Evolutionary conservation across 37 sponge, comb jelly and placozoan genomes (phyloP), one percentile per base, ranked within the genome.

Genomic region (Halisarca cf. caerulea): DNA sequence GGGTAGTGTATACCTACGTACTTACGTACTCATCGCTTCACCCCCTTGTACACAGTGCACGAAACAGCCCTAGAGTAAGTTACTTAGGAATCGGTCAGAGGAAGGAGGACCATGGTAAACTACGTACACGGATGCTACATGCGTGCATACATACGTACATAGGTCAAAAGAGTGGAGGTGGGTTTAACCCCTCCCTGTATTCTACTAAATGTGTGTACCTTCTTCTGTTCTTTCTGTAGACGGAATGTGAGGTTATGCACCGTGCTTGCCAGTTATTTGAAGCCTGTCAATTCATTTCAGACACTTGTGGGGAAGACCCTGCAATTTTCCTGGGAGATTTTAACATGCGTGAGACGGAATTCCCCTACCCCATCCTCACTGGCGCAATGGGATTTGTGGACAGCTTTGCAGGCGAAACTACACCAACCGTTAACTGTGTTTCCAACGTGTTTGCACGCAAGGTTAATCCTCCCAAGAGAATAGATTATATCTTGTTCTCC

Each of bases 311-410:
- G 44, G 15, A 14, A 14, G 80, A 86, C 59, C 92, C 86, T 28
- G 89, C 85, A 14, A 85, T 94, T 38, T 69, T 94, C 11, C 28
- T 58, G 9, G 94, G 94, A 14, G 94, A 94, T 61, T 90, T 90
- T 74, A 94, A 94, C 87, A 89, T 87, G 17, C 64, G 79, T 57
- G 59, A 80, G 34, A 60, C 18, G 18, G 91, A 94, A 62, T 17
- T 34, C 0, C 81, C 88, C 25, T 93, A 87, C 62, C 30, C 41
- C 2, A 47, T 94, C n/a, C 45, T 94, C 38, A 90, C 91, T 3
- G 80, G 58, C 21, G 84, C 59, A 33, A 60, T 90, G 20, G 74
- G 80, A 18, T 59, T 94, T 15, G 45, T 59, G 58, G 92, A 92
- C 32, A 79, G 38, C 27, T 89, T 89, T 43, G 36, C 21, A 0